phyloP scores from a whole-genome alignment of 2,888 invertebrate genomes.

The Harpalus rufipes region DNA sequence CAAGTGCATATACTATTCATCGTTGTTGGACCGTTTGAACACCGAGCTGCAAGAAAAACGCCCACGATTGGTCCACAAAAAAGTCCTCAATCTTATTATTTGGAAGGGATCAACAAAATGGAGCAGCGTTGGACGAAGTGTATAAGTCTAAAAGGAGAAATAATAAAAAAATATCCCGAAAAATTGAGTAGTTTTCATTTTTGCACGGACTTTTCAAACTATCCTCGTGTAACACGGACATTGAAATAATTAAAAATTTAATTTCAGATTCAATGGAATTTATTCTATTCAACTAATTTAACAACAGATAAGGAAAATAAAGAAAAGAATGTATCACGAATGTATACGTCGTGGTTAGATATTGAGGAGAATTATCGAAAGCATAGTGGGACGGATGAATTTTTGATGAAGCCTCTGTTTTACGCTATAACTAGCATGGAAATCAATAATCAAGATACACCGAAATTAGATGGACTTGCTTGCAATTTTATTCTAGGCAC shows the following conservation, averaged over 20 bases:
- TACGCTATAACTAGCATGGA: conserved; percentile 92
- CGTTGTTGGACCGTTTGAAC: no score
- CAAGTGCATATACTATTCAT: no score
- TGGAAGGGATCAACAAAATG: no score
- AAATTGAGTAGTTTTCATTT: no score
- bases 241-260: conserved; percentile 67
- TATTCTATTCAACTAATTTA: conserved; percentile 84
- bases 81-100: no score
- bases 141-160: no score
- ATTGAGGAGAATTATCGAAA: conserved; percentile 88
- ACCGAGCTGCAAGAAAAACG: no score
- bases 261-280: conserved; percentile 86
- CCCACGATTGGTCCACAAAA: no score
- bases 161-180: no score
- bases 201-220: no score
- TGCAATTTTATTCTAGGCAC: conserved; percentile 96
- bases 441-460: conserved; percentile 87
- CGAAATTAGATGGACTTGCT: conserved; percentile 94
- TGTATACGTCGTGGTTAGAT: conserved; percentile 86
- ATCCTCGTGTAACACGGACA: no score
- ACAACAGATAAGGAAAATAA: conserved; percentile 81
- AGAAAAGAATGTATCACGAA: conserved; percentile 80
- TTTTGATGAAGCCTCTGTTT: conserved; percentile 92
- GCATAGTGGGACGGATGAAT: conserved; percentile 81
- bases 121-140: no score